Percentiles rank a stretch among this genome's conserved stretches.
phyloP scores from a whole-genome alignment of 1,140 invertebrate genomes.

The Drosophila kurseongensis region DNA sequence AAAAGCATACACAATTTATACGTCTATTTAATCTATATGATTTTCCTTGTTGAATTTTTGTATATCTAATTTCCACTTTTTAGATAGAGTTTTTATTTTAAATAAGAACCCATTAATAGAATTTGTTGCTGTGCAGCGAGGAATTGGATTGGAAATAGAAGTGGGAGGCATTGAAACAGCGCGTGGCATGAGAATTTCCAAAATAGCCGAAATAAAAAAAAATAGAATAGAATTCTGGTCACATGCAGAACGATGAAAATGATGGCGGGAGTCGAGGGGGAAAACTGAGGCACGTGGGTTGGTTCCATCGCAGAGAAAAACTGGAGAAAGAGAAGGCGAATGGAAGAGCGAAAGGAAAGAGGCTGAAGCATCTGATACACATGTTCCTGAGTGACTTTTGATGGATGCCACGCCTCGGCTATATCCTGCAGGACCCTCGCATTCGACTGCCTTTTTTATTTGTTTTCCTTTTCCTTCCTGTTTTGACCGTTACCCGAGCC shows the following conservation, averaged over 20 bases:
- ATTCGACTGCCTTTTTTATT: slow-evolving; percentile 27
- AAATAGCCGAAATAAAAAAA: slow-evolving; percentile 46
- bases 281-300: slow-evolving; percentile 53
- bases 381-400: slow-evolving; percentile 72
- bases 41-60: not conserved
- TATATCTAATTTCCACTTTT: too few species aligned
- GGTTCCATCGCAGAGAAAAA: slow-evolving; percentile 29
- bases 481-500: too few species aligned
- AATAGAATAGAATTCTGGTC: slow-evolving; percentile 58
- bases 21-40: not conserved
- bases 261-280: slow-evolving; percentile 8
- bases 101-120: not conserved
- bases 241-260: slow-evolving; percentile 58
- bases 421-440: slow-evolving; percentile 43
- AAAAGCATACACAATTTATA: not conserved
- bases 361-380: slow-evolving; percentile 39
- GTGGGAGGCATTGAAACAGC: slow-evolving; percentile 50
- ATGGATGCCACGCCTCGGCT: slow-evolving; percentile 58
- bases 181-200: slow-evolving; percentile 74
- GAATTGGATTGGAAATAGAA: slow-evolving; percentile 7
- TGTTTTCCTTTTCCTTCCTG: slow-evolving; percentile 29
- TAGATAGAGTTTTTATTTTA: not conserved
- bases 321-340: slow-evolving; percentile 21
- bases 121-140: slow-evolving; percentile 13
- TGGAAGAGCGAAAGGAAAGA: slow-evolving; percentile 4